Percentiles rank a stretch among this genome's conserved stretches.
Conservation (phyloP, 2,113 vertebrate species). For the Brevimyrus niger region DNA sequence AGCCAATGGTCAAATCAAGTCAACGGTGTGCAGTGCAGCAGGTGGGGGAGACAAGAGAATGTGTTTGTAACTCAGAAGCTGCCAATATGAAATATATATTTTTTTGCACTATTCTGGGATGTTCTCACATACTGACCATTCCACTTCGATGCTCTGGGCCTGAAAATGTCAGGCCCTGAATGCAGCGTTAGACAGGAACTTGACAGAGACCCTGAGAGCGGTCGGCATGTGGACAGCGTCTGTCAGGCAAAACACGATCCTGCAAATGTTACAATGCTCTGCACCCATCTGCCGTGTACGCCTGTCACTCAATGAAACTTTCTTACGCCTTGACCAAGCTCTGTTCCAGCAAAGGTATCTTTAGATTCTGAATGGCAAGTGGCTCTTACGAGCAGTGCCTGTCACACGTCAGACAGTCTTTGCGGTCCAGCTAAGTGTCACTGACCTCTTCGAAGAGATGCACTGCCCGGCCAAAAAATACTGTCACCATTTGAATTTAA, state of each 20-base stretch:
- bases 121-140: background rate
- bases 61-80: background rate
- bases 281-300: background rate
- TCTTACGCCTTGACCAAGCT: background rate
- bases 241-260: background rate
- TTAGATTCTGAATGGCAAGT: background rate
- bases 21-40: background rate
- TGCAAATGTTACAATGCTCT: background rate
- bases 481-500: no score
- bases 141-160: background rate
- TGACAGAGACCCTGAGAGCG: background rate
- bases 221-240: background rate
- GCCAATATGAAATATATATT: background rate
- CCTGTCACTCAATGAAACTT: background rate
- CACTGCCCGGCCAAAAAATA: no score
- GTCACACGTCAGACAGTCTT: background rate
- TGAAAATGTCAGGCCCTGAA: background rate
- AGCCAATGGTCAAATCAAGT: background rate
- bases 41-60: background rate
- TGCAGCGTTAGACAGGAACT: background rate
- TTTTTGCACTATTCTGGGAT: background rate
- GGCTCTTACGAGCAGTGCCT: background rate
- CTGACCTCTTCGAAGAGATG: background rate
- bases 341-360: background rate
- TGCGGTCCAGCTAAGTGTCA: background rate